Conservation (phyloP, 2,888 invertebrate species). For the Phalera bucephala region DNA sequence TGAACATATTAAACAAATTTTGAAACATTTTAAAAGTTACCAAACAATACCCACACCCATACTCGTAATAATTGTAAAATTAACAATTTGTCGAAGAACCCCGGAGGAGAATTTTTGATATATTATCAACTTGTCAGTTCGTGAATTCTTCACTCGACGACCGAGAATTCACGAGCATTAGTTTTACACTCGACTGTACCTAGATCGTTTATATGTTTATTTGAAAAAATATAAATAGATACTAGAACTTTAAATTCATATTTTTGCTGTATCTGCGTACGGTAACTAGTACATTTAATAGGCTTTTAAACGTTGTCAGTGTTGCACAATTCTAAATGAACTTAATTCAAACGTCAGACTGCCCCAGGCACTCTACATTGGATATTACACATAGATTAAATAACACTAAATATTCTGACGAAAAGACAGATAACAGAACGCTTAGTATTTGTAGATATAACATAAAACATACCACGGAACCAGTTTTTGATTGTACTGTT, state of each 20-base stretch:
- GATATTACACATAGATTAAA: slow-evolving; percentile 47
- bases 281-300: slow-evolving; percentile 1
- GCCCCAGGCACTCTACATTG: slow-evolving; percentile 19
- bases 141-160: slow-evolving; percentile 53
- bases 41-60: slow-evolving; percentile 18
- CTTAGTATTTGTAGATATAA: slow-evolving; percentile 55
- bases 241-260: slow-evolving; percentile 20
- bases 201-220: too few relatives aligned
- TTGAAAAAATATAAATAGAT: too few relatives aligned
- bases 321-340: background rate
- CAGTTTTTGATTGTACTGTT: slow-evolving; percentile 55
- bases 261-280: slow-evolving; percentile 9
- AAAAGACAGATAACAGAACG: slow-evolving; percentile 57
- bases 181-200: slow-evolving; percentile 8
- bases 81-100: slow-evolving; percentile 51
- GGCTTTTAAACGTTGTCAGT: background rate
- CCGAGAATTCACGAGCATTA: slow-evolving; percentile 28
- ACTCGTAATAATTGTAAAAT: slow-evolving; percentile 49
- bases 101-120: slow-evolving; percentile 36
- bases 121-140: slow-evolving; percentile 55
- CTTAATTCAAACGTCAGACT: background rate
- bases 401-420: slow-evolving; percentile 66
- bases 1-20: too few relatives aligned
- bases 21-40: too few relatives aligned
- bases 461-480: slow-evolving; percentile 55